Conservation (phyloP, 30 jellyfish, hydroid and myxozoan species). For the Nemopilema nomurai region DNA sequence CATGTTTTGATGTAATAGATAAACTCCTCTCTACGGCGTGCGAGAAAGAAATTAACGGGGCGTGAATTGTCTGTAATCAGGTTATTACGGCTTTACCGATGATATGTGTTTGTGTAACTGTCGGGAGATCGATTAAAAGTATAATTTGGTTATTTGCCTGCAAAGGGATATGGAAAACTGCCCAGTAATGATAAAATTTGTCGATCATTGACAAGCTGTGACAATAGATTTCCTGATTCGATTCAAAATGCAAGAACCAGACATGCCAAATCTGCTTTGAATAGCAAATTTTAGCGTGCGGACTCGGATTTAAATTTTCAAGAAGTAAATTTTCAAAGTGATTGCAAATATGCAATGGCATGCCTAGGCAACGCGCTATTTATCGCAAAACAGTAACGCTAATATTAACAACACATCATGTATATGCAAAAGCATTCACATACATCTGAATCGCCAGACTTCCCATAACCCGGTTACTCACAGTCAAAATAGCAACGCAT, state of each 20-base stretch:
- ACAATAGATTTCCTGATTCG: background rate
- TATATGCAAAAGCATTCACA: background rate
- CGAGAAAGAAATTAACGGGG: background rate
- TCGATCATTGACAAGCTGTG: background rate
- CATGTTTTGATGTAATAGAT: background rate
- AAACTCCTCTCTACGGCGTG: background rate
- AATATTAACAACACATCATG: background rate
- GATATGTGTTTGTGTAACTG: background rate
- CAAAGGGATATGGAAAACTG: background rate
- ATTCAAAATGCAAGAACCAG: background rate
- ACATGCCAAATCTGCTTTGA: background rate
- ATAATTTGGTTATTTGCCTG: background rate
- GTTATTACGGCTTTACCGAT: background rate
- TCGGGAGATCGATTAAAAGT: background rate
- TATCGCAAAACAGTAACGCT: background rate
- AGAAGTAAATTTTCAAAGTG: background rate
- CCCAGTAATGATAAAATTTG: background rate
- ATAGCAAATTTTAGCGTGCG: too few species aligned
- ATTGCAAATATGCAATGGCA: background rate
- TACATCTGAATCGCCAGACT: background rate
- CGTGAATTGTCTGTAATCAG: background rate
- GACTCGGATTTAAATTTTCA: too few species aligned
- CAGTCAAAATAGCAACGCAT: slow-evolving; percentile 29
- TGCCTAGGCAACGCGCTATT: background rate
- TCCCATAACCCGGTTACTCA: background rate